Evolutionary conservation across 2,113 vertebrate species (phyloP).

Genomic region (Pseudorhombus dupliciocellatus): DNA sequence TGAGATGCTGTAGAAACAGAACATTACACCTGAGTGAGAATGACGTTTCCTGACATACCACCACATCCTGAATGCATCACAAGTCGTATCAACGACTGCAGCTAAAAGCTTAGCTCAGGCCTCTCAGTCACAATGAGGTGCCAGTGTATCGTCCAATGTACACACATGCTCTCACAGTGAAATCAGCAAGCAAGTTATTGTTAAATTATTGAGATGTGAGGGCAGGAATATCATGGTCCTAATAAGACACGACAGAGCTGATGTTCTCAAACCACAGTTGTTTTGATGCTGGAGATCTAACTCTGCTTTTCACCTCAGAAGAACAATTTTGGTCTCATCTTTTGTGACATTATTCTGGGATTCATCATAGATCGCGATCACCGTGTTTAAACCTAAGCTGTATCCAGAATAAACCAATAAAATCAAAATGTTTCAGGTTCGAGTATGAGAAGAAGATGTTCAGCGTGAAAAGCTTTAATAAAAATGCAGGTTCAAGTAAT

Average conservation of each 20-base stretch:
- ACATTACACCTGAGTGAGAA: background rate
- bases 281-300: too few relatives aligned
- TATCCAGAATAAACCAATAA: too few relatives aligned
- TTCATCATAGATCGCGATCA: background rate
- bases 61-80: background rate
- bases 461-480: background rate
- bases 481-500: background rate
- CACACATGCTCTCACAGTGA: background rate
- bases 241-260: background rate
- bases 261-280: background rate
- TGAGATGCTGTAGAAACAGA: background rate
- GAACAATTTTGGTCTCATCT: background rate
- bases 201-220: background rate
- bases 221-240: background rate
- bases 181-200: background rate
- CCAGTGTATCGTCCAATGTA: background rate
- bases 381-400: too few relatives aligned
- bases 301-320: background rate
- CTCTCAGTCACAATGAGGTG: background rate
- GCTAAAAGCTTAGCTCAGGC: background rate
- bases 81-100: background rate
- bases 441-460: background rate
- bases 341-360: background rate
- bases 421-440: too few relatives aligned
- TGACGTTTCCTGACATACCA: background rate